Base-by-base conservation (phyloP, 2,888 invertebrate genomes). In the Machimus atricapillus region DNA sequence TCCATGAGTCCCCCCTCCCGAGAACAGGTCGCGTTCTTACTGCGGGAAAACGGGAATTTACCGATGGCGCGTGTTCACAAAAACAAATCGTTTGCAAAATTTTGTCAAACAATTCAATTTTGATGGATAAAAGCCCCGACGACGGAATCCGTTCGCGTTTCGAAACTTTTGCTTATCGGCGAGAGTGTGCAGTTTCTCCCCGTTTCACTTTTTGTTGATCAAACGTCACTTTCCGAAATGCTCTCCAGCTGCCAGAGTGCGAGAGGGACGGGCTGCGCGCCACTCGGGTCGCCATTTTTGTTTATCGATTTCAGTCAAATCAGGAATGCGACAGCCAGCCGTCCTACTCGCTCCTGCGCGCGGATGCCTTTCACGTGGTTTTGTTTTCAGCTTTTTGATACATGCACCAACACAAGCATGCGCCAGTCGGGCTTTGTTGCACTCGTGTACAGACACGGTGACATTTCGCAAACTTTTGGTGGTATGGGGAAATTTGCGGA, bases 211-310 rank as follows among this genome's bases (percentile, higher is more conserved):
- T 85, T 85, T 85, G 85, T 85, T 85, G 85, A 85, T 85, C 74
- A 85, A 85, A 85, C 85, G 85, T 85, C 85, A 85, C 46, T 85
- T 85, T 73, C 83, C 66, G 83, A 82, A 83, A 23, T 43, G 83
- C 66, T 66, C 73, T 66, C 37, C 27, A 31, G 74, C 19, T 74
- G 74, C 85, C n/a, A 16, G 43, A 9, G 85, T 43, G 74, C 6
- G 74, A 85, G 5, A 66, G 40, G 66, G 73, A 83, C 56, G 31
- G 8, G 52, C n/a, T 16, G 8, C 8, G 43, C 23, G 77, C 77
- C 34, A 77, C 77, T 66, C 78, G 40, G 46, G 89, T 87, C 86
- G 88, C 89, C 89, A 89, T 89, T 87, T 88, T 89, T 89, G 88
- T 89, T 89, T 89, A 89, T 89, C 89, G 85, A 85, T 85, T 85